Evolutionary conservation across 2,888 invertebrate species (phyloP).

Genomic region (Drosophila picticornis): DNA sequence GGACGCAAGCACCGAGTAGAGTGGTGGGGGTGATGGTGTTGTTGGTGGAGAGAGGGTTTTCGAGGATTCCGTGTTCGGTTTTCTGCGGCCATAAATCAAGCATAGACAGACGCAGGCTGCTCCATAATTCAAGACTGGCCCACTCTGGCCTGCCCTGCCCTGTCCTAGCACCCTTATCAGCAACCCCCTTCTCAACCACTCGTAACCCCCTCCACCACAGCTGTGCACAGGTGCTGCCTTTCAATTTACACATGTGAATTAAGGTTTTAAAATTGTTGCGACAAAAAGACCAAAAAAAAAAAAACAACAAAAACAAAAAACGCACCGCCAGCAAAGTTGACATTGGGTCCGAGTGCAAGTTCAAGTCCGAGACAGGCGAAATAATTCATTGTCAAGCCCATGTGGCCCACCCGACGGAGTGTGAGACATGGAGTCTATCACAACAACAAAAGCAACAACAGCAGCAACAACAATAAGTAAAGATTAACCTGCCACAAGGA

Average conservation of each 20-base stretch:
- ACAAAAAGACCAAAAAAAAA: constrained; percentile 16
- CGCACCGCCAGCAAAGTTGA: constrained; percentile 16
- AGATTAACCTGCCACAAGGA: constrained; percentile 73
- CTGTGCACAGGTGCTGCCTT: constrained; percentile 78
- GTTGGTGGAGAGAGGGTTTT: background rate
- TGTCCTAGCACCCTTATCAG: constrained; percentile 24
- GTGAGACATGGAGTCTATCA: background rate
- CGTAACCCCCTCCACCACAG: too few relatives aligned
- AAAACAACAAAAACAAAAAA: constrained; percentile 40
- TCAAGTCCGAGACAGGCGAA: constrained; percentile 62
- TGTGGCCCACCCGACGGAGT: constrained; percentile 52
- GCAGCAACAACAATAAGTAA: constrained; percentile 7
- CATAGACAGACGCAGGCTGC: constrained; percentile 74
- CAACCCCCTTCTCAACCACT: constrained; percentile 5
- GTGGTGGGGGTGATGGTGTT: background rate
- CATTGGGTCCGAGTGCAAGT: constrained; percentile 26
- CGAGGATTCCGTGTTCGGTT: background rate
- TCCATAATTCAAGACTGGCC: constrained; percentile 70
- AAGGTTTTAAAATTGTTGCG: constrained; percentile 80
- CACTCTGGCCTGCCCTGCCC: constrained; percentile 4
- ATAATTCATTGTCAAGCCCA: constrained; percentile 83
- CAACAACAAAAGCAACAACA: background rate
- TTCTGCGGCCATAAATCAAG: constrained; percentile 71
- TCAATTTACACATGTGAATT: constrained; percentile 79
- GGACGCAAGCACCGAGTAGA: constrained; percentile 42